phyloP scores from a whole-genome alignment of 2,888 invertebrate genomes.

The Bembecia ichneumoniformis region DNA sequence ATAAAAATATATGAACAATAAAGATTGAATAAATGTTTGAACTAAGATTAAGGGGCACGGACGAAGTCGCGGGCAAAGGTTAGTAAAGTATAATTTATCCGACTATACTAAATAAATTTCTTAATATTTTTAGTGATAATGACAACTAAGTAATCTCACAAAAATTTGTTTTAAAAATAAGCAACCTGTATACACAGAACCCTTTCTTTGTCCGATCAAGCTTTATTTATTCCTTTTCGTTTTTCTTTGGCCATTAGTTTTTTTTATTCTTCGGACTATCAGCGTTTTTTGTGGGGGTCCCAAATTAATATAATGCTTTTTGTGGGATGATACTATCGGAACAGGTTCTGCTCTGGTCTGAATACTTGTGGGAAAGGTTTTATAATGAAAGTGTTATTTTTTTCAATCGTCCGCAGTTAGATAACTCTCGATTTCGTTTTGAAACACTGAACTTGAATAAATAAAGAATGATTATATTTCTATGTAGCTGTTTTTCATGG shows the following conservation, averaged over 20 bases:
- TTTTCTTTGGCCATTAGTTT: slow-evolving; percentile 65
- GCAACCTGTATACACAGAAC: slow-evolving; percentile 52
- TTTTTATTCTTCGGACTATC: slow-evolving; percentile 58
- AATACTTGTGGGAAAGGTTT: slow-evolving; percentile 50
- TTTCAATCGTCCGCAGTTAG: slow-evolving; percentile 31
- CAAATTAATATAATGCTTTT: slow-evolving; percentile 70
- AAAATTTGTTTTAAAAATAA: slow-evolving; percentile 5
- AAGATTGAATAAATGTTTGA: too few species aligned
- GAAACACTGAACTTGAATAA: background rate
- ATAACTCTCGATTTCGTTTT: slow-evolving; percentile 55
- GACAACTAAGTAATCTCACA: too few species aligned
- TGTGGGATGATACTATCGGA: slow-evolving; percentile 41
- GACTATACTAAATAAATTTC: too few species aligned
- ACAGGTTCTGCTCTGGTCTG: slow-evolving; percentile 38
- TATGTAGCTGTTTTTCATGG: too few species aligned
- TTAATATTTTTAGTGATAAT: background rate
- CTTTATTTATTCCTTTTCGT: slow-evolving; percentile 47
- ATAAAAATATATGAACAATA: too few species aligned
- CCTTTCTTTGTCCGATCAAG: slow-evolving; percentile 47
- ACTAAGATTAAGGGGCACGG: too few species aligned
- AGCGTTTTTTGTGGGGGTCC: slow-evolving; percentile 67
- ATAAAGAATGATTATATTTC: too few species aligned
- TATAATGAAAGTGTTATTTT: slow-evolving; percentile 66
- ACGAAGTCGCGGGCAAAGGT: too few species aligned
- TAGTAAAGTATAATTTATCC: too few species aligned